These are phyloP conservation scores for Zaprionus ornatus DNA, from an alignment of 1,140 invertebrate genomes.

Conservation along the genomic window DNA sequence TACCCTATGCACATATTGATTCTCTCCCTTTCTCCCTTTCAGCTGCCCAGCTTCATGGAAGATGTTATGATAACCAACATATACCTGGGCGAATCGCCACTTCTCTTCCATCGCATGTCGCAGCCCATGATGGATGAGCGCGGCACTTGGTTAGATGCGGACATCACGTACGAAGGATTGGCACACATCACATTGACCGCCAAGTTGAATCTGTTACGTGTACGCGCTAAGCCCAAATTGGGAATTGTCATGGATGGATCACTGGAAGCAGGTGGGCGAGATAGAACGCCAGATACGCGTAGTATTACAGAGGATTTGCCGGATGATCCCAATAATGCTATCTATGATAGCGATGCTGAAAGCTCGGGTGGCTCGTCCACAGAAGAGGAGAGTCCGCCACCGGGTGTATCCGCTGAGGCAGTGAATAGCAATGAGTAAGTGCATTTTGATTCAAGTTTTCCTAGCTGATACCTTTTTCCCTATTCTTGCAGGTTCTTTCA, in stretches of 20 bases:
- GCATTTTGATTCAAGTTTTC: not conserved
- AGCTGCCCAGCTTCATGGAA: slow-evolving; percentile 95
- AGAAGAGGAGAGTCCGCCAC: slow-evolving; percentile 88
- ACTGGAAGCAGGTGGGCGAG: not conserved
- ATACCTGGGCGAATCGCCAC: slow-evolving; percentile 90
- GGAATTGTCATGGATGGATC: slow-evolving; percentile 4
- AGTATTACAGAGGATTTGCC: slow-evolving; percentile 15
- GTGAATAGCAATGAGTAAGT: slow-evolving; percentile 54
- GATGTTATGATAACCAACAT: slow-evolving; percentile 91
- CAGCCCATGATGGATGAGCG: slow-evolving; percentile 92
- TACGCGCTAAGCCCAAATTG: slow-evolving; percentile 83
- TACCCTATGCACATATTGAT: too few relatives aligned
- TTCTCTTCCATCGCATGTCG: slow-evolving; percentile 90
- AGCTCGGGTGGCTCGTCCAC: slow-evolving; percentile 96
- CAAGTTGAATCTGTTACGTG: slow-evolving; percentile 96
- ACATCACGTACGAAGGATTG: slow-evolving; percentile 94
- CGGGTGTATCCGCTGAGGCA: slow-evolving; percentile 43
- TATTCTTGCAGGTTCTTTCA: slow-evolving; percentile 58
- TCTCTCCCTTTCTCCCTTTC: slow-evolving; percentile 13
- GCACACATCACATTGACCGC: slow-evolving; percentile 97
- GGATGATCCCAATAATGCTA: slow-evolving; percentile 78
- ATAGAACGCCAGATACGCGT: slow-evolving; percentile 31
- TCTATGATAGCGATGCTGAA: slow-evolving; percentile 94
- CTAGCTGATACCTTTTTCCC: not conserved
- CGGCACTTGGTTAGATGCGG: slow-evolving; percentile 96